Conservation (phyloP, 1,140 invertebrate species). For the Musca vetustissima region DNA sequence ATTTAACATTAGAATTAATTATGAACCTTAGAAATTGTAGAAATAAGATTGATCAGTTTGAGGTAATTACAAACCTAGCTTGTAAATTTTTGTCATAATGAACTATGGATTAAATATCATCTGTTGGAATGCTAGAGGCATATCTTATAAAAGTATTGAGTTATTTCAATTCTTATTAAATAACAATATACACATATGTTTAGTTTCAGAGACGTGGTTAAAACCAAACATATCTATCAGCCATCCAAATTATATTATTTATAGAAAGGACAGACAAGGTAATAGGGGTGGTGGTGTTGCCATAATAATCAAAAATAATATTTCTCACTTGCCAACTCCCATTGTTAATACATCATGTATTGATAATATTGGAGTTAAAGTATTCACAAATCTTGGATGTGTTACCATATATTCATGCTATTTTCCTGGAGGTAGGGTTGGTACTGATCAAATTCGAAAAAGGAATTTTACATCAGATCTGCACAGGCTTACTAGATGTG, state of each 20-base stretch:
- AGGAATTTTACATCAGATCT: not conserved
- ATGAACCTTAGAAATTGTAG: not conserved
- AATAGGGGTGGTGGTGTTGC: not conserved
- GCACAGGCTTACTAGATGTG: not conserved
- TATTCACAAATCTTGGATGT: not conserved
- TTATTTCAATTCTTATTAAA: not conserved
- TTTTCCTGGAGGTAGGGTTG: not conserved
- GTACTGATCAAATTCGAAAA: not conserved
- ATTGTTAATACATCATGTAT: constrained; percentile 1
- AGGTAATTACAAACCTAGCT: not conserved
- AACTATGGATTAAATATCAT: not conserved
- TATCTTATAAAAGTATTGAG: not conserved
- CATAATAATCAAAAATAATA: not conserved
- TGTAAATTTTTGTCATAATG: not conserved
- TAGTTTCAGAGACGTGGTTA: not conserved
- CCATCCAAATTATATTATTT: not conserved
- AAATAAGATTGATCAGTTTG: not conserved
- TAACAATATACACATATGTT: not conserved
- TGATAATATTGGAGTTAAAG: not conserved
- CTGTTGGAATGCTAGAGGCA: not conserved
- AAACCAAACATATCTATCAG: not conserved
- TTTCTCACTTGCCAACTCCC: not conserved
- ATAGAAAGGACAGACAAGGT: not conserved
- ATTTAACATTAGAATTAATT: constrained; percentile 3
- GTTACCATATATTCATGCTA: not conserved